Conservation (phyloP, 2,113 vertebrate genomes). For the Halichoerus grypus region DNA sequence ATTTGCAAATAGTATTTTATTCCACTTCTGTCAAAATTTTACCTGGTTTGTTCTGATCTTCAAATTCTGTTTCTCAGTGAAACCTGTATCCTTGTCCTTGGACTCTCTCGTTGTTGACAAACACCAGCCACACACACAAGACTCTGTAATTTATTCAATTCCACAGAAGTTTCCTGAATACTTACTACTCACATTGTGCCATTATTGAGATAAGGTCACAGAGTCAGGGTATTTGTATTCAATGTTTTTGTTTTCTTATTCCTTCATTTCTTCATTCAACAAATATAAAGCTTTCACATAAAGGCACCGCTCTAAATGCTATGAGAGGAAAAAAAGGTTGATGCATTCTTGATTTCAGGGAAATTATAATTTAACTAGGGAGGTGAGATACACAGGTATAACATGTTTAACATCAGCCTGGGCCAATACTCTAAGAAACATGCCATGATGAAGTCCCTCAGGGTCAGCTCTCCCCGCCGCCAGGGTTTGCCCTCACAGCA, state of each 20-base stretch:
- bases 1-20: not conserved
- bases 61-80: constrained; percentile 4
- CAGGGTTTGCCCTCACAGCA: not conserved
- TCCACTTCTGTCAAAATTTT: not conserved
- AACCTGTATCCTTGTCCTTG: not conserved
- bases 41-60: constrained; percentile 4
- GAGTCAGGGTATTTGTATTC: not conserved
- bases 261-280: not conserved
- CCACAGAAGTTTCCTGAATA: not conserved
- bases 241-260: not conserved
- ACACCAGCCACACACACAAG: not conserved
- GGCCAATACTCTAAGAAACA: not conserved
- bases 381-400: not conserved
- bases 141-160: not conserved
- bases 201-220: not conserved
- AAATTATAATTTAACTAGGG: not conserved
- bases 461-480: too few species aligned
- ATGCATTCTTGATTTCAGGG: not conserved
- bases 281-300: not conserved
- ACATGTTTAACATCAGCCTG: not conserved
- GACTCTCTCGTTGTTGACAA: not conserved
- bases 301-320: not conserved
- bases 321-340: not conserved
- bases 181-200: not conserved
- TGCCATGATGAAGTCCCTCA: not conserved